Evolutionary conservation across 2,113 vertebrate species (phyloP).

Genomic region (Semnornis frantzii): DNA sequence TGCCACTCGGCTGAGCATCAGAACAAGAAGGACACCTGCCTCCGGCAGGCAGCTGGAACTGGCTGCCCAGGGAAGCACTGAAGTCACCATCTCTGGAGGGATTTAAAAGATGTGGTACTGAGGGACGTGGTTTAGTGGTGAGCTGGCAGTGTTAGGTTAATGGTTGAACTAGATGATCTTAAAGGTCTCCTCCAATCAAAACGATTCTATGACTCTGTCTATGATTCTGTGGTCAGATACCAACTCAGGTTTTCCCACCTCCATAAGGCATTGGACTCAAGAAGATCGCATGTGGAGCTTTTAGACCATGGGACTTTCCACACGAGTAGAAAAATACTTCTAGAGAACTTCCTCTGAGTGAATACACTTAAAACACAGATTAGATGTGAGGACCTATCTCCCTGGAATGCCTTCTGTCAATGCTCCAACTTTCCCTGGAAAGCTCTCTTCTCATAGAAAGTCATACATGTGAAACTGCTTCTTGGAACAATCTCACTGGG

Average conservation of each 20-base stretch:
- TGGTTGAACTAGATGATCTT: neutral
- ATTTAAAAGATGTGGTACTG: neutral
- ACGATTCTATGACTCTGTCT: neutral
- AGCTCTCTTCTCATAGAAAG: neutral
- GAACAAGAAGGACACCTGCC: neutral
- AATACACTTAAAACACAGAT: neutral
- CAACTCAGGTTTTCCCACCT: neutral
- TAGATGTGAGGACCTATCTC: neutral
- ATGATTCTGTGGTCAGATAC: too few species aligned
- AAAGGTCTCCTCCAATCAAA: neutral
- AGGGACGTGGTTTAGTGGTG: neutral
- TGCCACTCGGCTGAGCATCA: neutral
- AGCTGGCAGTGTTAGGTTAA: neutral
- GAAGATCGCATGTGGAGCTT: neutral
- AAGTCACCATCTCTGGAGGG: neutral
- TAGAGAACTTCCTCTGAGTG: neutral
- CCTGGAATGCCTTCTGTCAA: neutral
- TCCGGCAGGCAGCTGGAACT: neutral
- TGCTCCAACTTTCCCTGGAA: neutral
- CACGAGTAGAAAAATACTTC: neutral
- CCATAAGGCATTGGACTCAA: fast-evolving
- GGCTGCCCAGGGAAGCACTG: neutral
- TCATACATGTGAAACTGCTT: neutral
- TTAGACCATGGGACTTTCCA: fast-evolving
- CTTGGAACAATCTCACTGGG: neutral